Base-by-base conservation (phyloP, 2,797 vertebrate species). In the Tenualosa thibaudeaui region DNA sequence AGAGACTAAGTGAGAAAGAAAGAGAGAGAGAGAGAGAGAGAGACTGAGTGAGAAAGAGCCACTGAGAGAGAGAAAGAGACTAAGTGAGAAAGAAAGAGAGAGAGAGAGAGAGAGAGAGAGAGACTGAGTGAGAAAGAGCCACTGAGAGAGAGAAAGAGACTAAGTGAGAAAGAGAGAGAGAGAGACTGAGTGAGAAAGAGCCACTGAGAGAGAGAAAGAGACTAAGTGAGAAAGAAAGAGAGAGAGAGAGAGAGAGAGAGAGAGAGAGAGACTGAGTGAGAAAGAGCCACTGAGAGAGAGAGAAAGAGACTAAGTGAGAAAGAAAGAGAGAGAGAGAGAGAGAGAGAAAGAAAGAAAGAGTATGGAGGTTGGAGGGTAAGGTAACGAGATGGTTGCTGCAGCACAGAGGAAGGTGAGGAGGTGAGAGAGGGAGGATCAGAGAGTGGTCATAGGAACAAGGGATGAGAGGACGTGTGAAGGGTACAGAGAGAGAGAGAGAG, bases 351-450 rank as follows among this genome's bases (percentile, higher is more conserved):
- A 31, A 5, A 53, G 37, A 56, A 71, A 60, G 13, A 15, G 54
- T 19, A 17, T 5, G 5, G 40, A 40, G 40, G 37, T 78, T 17
- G 46, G 40, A 78, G 37, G 71, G 40, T 78, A 78, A 78, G 40
- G 71, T 78, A 78, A 46, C 17, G 13, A 78, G 71, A 46, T 78
- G 71, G 37, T 5, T 71, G 71, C 17, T 22, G 17, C 40, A 22
- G 17, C 40, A 22, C 3, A 71, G 68, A 17, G 37, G 13, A 46
- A 37, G 71, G 37, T 78, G 37, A 24, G 12, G 49, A 12, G 37
- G 43, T 50, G 82, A 83, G 84, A 88, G 83, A 82, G 86, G 83
- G 49, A 10, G 75, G 81, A 53, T 53, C 62, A 82, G 81, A 78
- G 68, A 83, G 17, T 22, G 19, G 71, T 78, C 71, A 78, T 17